Evolutionary conservation across 2,888 invertebrate genomes (phyloP).

Genomic region (Agrotis exclamationis): DNA sequence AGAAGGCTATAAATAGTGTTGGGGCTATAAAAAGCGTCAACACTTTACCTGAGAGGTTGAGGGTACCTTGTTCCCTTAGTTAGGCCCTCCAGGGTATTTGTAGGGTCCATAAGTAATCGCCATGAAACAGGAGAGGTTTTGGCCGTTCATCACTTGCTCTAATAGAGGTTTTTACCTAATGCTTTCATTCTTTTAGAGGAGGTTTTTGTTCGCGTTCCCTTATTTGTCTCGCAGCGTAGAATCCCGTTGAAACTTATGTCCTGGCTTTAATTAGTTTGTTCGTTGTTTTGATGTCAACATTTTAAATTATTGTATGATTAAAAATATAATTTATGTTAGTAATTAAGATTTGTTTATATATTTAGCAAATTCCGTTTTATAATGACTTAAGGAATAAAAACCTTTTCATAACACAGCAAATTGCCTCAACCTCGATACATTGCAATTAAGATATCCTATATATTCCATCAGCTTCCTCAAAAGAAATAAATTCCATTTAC

Average conservation of each 20-base stretch:
- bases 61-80: constrained; percentile 53
- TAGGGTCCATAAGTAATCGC: constrained; percentile 72
- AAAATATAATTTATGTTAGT: background rate
- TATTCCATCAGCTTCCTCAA: constrained; percentile 14
- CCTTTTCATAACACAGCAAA: background rate
- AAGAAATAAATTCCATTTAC: background rate
- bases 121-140: constrained; percentile 72
- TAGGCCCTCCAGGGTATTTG: constrained; percentile 64
- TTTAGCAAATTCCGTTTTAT: background rate
- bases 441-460: constrained; percentile 25
- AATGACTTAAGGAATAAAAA: background rate
- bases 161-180: constrained; percentile 81
- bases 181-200: constrained; percentile 75
- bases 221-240: constrained; percentile 68
- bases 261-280: constrained; percentile 69
- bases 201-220: constrained; percentile 69
- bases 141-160: constrained; percentile 78
- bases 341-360: background rate
- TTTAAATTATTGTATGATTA: background rate
- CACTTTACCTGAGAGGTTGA: constrained; percentile 57
- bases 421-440: background rate
- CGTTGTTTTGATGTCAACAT: constrained; percentile 13
- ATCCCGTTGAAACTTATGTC: constrained; percentile 52
- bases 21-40: constrained; percentile 58
- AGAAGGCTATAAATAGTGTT: constrained; percentile 47